Evolutionary conservation across 2,797 vertebrate genomes (phyloP).

Genomic region (Cryptoblepharus egeriae): DNA sequence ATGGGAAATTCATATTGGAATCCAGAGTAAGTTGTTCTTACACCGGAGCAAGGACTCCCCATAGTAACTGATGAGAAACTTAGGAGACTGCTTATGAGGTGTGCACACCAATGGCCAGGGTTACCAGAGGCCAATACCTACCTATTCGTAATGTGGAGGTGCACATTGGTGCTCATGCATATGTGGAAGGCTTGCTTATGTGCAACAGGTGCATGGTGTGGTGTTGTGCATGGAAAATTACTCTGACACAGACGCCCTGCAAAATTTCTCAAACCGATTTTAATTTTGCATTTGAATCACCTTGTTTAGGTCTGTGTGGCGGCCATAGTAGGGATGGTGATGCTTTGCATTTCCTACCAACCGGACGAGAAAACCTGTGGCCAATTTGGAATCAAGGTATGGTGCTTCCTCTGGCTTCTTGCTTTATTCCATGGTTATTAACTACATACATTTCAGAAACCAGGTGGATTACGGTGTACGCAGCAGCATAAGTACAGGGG

Average conservation of each 20-base stretch:
- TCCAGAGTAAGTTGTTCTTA: too few species aligned
- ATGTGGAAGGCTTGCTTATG: not conserved
- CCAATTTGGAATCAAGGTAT: slow-evolving; percentile 93
- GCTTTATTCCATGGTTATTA: not conserved
- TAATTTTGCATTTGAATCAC: not conserved
- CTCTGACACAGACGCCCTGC: not conserved
- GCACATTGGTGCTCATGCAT: not conserved
- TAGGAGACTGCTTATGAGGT: too few species aligned
- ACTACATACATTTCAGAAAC: not conserved
- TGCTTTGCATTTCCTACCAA: slow-evolving; percentile 89
- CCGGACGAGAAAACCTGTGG: slow-evolving; percentile 88
- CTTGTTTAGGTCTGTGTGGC: slow-evolving; percentile 86
- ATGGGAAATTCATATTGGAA: too few species aligned
- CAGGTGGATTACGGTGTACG: too few species aligned
- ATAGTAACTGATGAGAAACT: too few species aligned
- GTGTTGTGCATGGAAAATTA: not conserved
- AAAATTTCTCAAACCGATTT: not conserved
- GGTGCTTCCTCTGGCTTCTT: slow-evolving; percentile 36
- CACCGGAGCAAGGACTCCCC: too few species aligned
- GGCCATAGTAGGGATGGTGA: slow-evolving; percentile 87
- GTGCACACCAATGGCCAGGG: too few species aligned
- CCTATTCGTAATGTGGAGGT: too few species aligned
- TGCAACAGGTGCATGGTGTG: not conserved
- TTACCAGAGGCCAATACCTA: too few species aligned
- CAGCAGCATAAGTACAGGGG: too few species aligned